Conservation (phyloP, 2,888 invertebrate species). For the Trisateles emortualis region DNA sequence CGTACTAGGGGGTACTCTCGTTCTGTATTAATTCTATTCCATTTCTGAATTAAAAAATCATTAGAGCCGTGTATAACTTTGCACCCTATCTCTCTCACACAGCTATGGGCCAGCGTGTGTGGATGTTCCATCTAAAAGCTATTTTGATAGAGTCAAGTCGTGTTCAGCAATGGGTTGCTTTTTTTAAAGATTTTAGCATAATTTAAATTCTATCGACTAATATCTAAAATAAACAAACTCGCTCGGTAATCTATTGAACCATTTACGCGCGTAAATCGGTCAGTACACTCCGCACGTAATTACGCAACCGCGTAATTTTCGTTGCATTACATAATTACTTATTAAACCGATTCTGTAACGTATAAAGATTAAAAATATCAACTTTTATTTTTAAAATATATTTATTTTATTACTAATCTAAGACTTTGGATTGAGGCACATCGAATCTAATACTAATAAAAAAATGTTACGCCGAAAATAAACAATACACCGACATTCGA, state of each 20-base stretch:
- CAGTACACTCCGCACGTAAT: background rate
- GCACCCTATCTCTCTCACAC: too few relatives aligned
- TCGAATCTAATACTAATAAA: conserved; percentile 35
- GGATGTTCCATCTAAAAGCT: too few relatives aligned
- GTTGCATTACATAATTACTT: conserved; percentile 9
- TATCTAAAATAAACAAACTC: background rate
- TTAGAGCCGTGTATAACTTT: too few relatives aligned
- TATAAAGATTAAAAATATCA: conserved; percentile 27
- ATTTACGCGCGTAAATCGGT: conserved; percentile 16
- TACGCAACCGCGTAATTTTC: conserved; percentile 9
- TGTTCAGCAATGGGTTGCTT: too few relatives aligned
- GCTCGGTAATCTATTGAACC: background rate
- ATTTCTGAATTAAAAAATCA: too few relatives aligned
- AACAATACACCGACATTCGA: background rate
- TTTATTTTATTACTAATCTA: conserved; percentile 38
- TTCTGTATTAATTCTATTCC: too few relatives aligned
- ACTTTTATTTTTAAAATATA: conserved; percentile 25
- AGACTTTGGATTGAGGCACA: conserved; percentile 63
- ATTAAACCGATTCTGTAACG: conserved; percentile 8
- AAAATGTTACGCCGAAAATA: background rate
- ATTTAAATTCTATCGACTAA: too few relatives aligned
- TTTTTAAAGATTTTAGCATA: too few relatives aligned
- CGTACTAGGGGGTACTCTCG: too few relatives aligned
- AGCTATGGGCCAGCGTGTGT: too few relatives aligned
- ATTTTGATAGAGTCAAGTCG: too few relatives aligned